phyloP scores from a whole-genome alignment of 2,888 invertebrate species.

The Siphlonurus alternatus region DNA sequence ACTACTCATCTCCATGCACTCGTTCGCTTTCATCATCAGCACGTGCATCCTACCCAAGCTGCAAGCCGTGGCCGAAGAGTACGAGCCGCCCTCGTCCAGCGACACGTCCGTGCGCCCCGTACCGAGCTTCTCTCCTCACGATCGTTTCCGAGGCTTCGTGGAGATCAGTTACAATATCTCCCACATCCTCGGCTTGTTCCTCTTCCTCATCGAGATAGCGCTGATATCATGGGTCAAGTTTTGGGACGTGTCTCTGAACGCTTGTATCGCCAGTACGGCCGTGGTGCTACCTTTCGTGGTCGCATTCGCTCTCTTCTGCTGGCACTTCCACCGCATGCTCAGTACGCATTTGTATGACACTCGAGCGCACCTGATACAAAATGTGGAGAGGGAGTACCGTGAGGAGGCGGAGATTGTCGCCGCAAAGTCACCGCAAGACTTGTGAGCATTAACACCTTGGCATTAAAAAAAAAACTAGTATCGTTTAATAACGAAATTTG shows the following conservation, averaged over 20 bases:
- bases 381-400: not conserved
- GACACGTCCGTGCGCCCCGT: conserved; percentile 9
- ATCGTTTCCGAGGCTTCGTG: conserved; percentile 26
- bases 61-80: conserved; percentile 35
- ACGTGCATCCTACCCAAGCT: conserved; percentile 43
- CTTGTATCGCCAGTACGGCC: conserved; percentile 25
- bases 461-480: no score
- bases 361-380: not conserved
- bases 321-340: not conserved
- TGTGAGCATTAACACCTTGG: no score
- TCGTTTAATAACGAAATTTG: no score
- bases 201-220: conserved; percentile 39
- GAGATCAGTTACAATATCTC: conserved; percentile 41
- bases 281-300: conserved; percentile 28
- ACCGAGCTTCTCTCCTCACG: conserved; percentile 17
- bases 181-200: conserved; percentile 38
- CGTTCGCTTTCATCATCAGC: conserved; percentile 43
- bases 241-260: conserved; percentile 20
- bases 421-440: no score
- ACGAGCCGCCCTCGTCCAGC: conserved; percentile 19
- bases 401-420: no score
- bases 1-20: conserved; percentile 38
- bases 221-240: conserved; percentile 41
- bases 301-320: not conserved
- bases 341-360: not conserved